These are phyloP conservation scores for Melanocharis versteri DNA, from an alignment of 2,113 vertebrate species.

Conservation along the genomic window DNA sequence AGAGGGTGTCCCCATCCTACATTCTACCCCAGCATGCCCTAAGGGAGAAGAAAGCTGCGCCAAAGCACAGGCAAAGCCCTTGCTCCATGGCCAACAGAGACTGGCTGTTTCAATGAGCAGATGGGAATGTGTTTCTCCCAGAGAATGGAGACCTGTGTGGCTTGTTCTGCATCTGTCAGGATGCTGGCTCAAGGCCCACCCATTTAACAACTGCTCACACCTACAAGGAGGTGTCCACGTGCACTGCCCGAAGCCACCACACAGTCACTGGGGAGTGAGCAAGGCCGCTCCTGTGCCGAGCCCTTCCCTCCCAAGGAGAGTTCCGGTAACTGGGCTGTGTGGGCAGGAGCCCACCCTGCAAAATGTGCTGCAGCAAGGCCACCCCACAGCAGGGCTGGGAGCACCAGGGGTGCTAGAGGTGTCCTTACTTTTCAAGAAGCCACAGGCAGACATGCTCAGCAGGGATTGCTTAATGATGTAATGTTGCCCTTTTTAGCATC, in stretches of 20 bases:
- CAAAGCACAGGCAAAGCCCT: background rate
- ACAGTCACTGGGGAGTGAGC: background rate
- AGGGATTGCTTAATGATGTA: background rate
- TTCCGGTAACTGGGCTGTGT: background rate
- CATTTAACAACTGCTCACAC: background rate
- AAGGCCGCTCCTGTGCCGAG: background rate
- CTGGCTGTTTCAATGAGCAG: background rate
- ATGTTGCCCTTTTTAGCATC: background rate
- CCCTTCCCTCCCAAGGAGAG: background rate
- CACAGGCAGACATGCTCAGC: background rate
- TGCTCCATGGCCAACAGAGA: too few relatives aligned
- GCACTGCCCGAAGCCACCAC: rapidly evolving
- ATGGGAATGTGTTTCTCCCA: background rate
- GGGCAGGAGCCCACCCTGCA: background rate
- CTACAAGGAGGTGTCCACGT: rapidly evolving
- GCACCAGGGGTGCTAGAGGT: rapidly evolving
- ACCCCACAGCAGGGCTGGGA: background rate
- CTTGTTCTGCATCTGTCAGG: background rate
- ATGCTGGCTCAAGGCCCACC: background rate
- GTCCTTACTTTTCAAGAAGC: background rate
- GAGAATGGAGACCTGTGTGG: background rate
- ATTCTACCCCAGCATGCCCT: background rate
- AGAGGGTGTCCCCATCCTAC: background rate
- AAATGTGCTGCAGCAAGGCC: background rate
- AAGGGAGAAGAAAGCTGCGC: background rate